Percentiles rank a stretch among this genome's conserved stretches.
These are phyloP conservation scores for Mionectes olivaceus DNA, from an alignment of 2,797 vertebrate genomes.

Conservation along the genomic window DNA sequence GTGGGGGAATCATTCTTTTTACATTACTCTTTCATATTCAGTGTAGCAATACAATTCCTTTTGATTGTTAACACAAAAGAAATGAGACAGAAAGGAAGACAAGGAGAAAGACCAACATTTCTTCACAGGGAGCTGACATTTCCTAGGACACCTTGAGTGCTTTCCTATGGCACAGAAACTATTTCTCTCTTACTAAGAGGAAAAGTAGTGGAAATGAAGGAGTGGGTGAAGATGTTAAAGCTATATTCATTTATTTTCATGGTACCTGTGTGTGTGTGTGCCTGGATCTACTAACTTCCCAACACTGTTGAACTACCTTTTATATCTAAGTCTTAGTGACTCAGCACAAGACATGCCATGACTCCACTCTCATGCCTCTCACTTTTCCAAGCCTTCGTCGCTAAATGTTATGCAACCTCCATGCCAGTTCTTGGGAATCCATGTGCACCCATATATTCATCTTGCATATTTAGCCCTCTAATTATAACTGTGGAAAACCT, in stretches of 20 bases:
- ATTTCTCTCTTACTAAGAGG: neutral
- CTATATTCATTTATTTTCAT: neutral
- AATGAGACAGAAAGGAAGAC: neutral
- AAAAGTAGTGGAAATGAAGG: neutral
- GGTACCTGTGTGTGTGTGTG: neutral
- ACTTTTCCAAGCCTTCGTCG: neutral
- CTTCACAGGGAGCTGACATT: neutral
- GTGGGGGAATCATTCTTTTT: neutral
- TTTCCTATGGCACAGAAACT: neutral
- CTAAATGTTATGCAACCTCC: neutral
- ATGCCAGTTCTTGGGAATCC: neutral
- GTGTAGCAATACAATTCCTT: neutral
- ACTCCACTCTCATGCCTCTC: neutral
- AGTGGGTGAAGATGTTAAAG: neutral
- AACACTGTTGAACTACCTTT: neutral
- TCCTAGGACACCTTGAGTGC: neutral
- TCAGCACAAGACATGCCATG: neutral
- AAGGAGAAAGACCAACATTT: neutral
- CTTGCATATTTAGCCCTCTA: neutral
- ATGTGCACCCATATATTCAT: neutral
- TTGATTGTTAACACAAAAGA: neutral
- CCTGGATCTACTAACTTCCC: neutral
- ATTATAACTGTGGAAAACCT: neutral
- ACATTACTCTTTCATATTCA: slow-evolving; percentile 3
- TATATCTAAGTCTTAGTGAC: neutral